Evolutionary conservation across 2,888 invertebrate species (phyloP), one percentile per base, ranked within the genome.

Genomic region (Volucella inflata): DNA sequence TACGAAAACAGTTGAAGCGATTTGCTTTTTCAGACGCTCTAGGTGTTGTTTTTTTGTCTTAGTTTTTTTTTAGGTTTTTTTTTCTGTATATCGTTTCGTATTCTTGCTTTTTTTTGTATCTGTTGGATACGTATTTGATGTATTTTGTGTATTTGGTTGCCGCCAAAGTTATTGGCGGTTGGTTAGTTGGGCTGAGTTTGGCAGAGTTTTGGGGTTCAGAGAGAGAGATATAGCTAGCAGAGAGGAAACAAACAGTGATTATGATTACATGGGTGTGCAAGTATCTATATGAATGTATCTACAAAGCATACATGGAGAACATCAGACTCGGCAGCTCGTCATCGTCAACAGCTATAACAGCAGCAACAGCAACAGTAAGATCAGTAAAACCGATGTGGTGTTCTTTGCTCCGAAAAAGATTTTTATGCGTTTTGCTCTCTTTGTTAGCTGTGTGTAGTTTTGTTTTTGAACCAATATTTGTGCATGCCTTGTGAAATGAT

Each of bases 1-100:
- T 91, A 91, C 89, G 88, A 89, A 88, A 89, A 89, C 89, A 85
- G 88, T 89, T 88, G 88, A 89, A 90, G 90, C 90, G 90, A 91
- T 90, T 90, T 90, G 91, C 89, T 90, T 90, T 89, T 90, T 90
- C 90, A 90, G 87, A 88, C 82, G 72, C 83, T 82, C 87, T 87
- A 87, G 83, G 72, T 87, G 68, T 79, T 70, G 55, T 65, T 67
- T 77, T 62, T 74, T 72, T 55, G 60, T 65, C 38, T 62, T 62
- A 8, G 44, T 65, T 51, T 71, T 78, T 51, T 51, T 68, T 53
- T 50, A 9, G 6, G 12, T 44, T 8, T 65, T 40, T 65, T 40
- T 65, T 48, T 30, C 30, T 30, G 30, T 30, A 30, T 30, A 6
- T 30, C 30, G 21, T 68, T 65, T 75, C 44, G 44, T 74, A 60